Evolutionary conservation across 1,140 invertebrate genomes (phyloP).

Genomic region (Drosophila burlai): DNA sequence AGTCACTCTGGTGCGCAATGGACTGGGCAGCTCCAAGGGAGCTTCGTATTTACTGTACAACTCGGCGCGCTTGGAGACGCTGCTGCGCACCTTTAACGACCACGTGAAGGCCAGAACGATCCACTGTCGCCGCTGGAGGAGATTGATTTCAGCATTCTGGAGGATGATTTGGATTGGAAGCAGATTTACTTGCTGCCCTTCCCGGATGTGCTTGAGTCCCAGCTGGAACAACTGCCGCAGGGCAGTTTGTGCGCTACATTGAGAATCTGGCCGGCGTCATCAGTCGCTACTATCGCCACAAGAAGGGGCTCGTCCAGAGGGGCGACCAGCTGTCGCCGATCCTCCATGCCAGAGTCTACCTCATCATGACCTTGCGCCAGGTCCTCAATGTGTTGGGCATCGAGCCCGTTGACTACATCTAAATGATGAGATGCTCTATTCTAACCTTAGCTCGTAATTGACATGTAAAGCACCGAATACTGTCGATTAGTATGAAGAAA

Average conservation of each 20-base stretch:
- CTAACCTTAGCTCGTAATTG: background rate
- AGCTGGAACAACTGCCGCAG: conserved; percentile 85
- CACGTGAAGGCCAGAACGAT: conserved; percentile 86
- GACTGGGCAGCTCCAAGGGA: conserved; percentile 85
- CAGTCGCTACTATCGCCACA: conserved; percentile 90
- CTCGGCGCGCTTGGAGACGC: conserved; percentile 88
- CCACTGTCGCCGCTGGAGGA: conserved; percentile 86
- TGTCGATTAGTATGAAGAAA: too few relatives aligned
- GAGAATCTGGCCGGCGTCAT: conserved; percentile 87
- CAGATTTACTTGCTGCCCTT: conserved; percentile 88
- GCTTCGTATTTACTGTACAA: conserved; percentile 91
- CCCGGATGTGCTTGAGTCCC: conserved; percentile 86
- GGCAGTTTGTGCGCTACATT: conserved; percentile 88
- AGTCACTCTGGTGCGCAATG: conserved; percentile 71
- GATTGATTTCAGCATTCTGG: conserved; percentile 87
- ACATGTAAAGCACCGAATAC: too few relatives aligned
- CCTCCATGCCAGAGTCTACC: conserved; percentile 89
- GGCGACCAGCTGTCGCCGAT: conserved; percentile 88
- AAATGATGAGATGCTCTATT: background rate
- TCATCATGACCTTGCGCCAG: conserved; percentile 88
- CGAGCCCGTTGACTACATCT: conserved; percentile 83
- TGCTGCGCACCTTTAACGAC: conserved; percentile 87
- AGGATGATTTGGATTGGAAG: conserved; percentile 89
- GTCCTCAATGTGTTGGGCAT: conserved; percentile 87
- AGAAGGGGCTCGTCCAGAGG: conserved; percentile 87